Evolutionary conservation across 2,797 vertebrate species (phyloP).

Genomic region (Lemur catta): DNA sequence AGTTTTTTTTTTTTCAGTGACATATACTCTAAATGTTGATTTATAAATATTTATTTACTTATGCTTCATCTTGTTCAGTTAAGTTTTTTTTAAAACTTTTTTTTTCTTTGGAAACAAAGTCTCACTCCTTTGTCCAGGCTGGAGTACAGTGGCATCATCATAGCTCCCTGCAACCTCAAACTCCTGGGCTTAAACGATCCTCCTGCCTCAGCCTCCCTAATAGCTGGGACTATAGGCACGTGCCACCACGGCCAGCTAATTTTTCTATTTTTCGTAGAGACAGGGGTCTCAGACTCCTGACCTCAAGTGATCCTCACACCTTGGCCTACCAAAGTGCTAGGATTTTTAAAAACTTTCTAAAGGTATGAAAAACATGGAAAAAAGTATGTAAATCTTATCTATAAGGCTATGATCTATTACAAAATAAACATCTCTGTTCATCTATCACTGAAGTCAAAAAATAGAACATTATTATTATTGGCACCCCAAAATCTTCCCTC

Average conservation of each 20-base stretch:
- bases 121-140: too few relatives aligned
- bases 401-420: neutral
- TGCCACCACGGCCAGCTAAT: neutral
- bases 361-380: neutral
- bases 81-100: neutral
- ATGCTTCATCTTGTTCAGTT: neutral
- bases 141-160: neutral
- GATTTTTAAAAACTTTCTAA: neutral
- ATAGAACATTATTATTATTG: neutral
- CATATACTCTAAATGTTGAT: neutral
- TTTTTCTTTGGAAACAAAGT: neutral
- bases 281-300: neutral
- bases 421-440: constrained; percentile 17
- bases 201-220: neutral
- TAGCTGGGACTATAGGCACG: too few relatives aligned
- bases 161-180: neutral
- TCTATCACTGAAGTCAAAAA: constrained; percentile 7
- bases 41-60: neutral
- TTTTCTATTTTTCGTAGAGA: neutral
- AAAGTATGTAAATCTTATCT: constrained; percentile 5
- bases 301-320: neutral
- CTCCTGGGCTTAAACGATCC: neutral
- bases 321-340: neutral
- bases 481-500: neutral
- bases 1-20: neutral